Evolutionary conservation across 2,797 vertebrate genomes (phyloP).

Genomic region (Schizopygopsis pylzovi): DNA sequence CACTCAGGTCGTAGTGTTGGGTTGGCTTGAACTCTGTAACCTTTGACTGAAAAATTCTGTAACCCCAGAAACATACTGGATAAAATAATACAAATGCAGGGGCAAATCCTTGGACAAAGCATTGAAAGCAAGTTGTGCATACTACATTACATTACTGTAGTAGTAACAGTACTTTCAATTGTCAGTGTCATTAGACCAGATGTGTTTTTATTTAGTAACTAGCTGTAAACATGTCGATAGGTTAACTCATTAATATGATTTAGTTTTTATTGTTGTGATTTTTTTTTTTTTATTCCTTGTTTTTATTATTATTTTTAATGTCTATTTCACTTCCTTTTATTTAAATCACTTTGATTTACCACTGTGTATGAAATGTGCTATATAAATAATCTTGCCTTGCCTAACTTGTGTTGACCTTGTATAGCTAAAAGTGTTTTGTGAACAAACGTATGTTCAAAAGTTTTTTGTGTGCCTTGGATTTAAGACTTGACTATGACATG

Average conservation of each 20-base stretch:
- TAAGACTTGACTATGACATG: neutral
- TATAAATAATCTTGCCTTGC: too few species aligned
- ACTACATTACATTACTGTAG: neutral
- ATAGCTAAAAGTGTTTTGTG: neutral
- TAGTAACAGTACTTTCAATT: neutral
- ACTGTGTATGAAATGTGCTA: too few species aligned
- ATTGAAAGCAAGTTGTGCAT: neutral
- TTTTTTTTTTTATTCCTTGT: too few species aligned
- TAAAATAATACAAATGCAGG: neutral
- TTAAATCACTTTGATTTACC: too few species aligned
- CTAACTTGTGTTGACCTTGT: neutral
- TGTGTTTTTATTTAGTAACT: neutral
- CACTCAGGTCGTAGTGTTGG: neutral
- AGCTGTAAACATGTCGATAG: neutral
- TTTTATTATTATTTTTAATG: too few species aligned
- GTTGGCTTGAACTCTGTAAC: constrained; percentile 4
- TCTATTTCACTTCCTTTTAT: too few species aligned
- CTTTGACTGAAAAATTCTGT: neutral
- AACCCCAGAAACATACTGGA: neutral
- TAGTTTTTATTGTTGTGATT: too few species aligned
- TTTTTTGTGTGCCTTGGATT: neutral
- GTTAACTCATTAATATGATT: neutral
- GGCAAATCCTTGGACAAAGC: neutral
- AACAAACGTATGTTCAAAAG: neutral
- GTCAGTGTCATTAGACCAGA: neutral